These are phyloP conservation scores for Chloroclysta siterata DNA, from an alignment of 2,888 invertebrate genomes.

Conservation along the genomic window DNA sequence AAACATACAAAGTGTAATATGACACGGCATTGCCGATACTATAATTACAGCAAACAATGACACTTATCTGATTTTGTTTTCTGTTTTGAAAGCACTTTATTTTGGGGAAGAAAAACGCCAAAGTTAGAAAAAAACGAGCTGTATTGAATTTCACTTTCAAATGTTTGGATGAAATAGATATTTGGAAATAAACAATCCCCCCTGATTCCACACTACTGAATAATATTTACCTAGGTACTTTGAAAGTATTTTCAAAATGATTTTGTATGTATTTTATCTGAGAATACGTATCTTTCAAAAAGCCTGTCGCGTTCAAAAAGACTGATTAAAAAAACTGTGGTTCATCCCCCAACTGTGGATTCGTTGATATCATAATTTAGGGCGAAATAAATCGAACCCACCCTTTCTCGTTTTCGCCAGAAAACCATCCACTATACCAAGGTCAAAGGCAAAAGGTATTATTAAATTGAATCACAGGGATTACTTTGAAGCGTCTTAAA, in stretches of 20 bases:
- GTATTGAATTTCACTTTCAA: constrained; percentile 40
- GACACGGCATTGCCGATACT: constrained; percentile 59
- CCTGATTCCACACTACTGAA: not conserved
- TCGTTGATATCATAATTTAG: no score
- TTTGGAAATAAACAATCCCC: constrained; percentile 2
- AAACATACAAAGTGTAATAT: constrained; percentile 57
- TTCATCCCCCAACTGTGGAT: no score
- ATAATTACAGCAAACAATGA: constrained; percentile 75
- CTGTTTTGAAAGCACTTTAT: constrained; percentile 47
- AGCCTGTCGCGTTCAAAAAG: no score
- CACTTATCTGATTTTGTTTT: constrained; percentile 58
- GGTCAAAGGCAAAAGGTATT: not conserved
- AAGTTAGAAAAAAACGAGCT: constrained; percentile 21
- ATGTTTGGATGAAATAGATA: constrained; percentile 21
- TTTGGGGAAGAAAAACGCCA: constrained; percentile 39
- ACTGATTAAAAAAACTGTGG: no score
- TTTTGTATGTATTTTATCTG: no score
- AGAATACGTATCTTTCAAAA: no score
- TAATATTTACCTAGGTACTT: no score
- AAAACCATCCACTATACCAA: not conserved
- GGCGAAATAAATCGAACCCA: not conserved
- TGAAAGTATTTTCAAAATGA: no score
- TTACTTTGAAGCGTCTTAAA: no score
- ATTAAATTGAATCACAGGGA: no score
- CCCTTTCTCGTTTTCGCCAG: not conserved